Base-by-base conservation (phyloP, 2,797 vertebrate species). In the Poeciliopsis gracilis region DNA sequence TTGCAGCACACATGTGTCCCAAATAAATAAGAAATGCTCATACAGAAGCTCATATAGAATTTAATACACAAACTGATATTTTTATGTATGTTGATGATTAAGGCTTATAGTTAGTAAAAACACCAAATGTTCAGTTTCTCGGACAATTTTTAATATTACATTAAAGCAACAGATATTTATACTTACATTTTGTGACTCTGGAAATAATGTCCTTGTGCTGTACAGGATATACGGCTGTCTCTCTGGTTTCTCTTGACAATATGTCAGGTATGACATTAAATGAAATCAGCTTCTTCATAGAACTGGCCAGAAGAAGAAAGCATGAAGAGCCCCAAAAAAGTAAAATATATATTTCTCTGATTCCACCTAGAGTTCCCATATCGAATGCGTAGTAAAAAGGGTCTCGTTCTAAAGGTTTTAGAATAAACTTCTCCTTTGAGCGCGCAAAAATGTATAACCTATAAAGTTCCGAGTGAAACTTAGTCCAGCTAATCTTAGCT, bases 331-430 rank as follows among this genome's bases (percentile, higher is more conserved):
- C n/a, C 28, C n/a, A 5, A 30, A 28, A 59, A 51, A 8, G 49
- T 51, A 2, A 51, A 51, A 51, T 51, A 51, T 25, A 51, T 25
- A 10, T 51, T 51, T 51, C 20, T 51, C 51, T 53, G 51, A 53
- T 53, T 53, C 23, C 51, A 25, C 51, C 23, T 53, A 86, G 87
- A 87, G 84, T 84, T 81, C 81, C 77, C 59, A 57, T 80, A 83
- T 87, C 85, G 91, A 85, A 85, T 75, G 76, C 73, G 73, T 55
- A 83, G 84, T 92, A 87, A 91, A 92, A 88, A 91, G 87, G 82
- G 75, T 79, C 43, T 9, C 75, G 84, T 86, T 91, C 78, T 77
- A 47, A 79, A 75, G 71, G 81, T 80, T 89, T 78, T 70, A 90
- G 79, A 90, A 87, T 86, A 86, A 85, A 92, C 74, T 86, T 88